A percentile compares a stretch with the other conserved stretches of the same genome.
phyloP scores from a whole-genome alignment of 2,888 invertebrate genomes.

The Desoria tigrina region DNA sequence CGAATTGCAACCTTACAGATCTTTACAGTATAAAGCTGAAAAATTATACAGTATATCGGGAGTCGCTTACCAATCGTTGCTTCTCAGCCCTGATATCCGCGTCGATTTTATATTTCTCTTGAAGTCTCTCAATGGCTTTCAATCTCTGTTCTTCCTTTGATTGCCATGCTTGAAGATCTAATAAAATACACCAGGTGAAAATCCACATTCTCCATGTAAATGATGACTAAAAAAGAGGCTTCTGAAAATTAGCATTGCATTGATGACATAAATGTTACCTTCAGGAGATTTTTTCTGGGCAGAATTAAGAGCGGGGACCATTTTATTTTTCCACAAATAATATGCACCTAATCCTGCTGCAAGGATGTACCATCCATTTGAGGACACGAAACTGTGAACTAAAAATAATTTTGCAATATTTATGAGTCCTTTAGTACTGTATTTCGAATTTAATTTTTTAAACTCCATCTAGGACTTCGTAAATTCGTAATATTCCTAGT shows the following conservation, averaged over 20 bases:
- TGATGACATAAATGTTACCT: no score
- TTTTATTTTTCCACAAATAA: conserved; percentile 28
- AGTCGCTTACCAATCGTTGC: conserved; percentile 39
- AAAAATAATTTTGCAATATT: no score
- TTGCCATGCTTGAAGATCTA: conserved; percentile 37
- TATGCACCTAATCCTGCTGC: conserved; percentile 20
- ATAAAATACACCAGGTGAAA: conserved; percentile 7
- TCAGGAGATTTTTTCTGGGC: conserved; percentile 14
- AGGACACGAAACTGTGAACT: conserved; percentile 21
- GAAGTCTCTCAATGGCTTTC: conserved; percentile 40
- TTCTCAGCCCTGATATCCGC: conserved; percentile 41
- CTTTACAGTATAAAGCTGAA: no score
- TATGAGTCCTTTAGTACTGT: no score
- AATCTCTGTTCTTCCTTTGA: conserved; percentile 45
- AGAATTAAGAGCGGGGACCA: background rate
- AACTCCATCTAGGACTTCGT: background rate
- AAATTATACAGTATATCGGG: no score
- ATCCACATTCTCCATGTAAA: no score
- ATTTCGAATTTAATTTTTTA: no score
- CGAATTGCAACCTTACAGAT: background rate
- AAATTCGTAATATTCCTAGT: background rate
- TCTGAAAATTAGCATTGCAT: conserved; percentile 9
- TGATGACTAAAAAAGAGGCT: background rate
- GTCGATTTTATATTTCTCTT: conserved; percentile 44
- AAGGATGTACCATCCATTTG: conserved; percentile 40